Percentiles rank a stretch among this genome's conserved stretches.
phyloP scores from a whole-genome alignment of 2,797 vertebrate genomes.

The Eupleurogrammus muticus region DNA sequence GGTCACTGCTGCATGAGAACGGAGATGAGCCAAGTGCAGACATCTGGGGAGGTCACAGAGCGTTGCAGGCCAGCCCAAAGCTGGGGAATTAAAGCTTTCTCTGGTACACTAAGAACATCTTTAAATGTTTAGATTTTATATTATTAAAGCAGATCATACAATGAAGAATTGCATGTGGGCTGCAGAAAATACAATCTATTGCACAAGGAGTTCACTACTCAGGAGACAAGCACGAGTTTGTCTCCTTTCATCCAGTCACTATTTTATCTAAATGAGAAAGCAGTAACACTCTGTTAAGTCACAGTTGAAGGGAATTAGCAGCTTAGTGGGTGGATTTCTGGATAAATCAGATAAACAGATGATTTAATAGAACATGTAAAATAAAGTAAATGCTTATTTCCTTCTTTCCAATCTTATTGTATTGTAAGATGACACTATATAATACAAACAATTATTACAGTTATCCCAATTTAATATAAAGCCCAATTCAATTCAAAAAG shows the following conservation, averaged over 20 bases:
- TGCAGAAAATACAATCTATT: conserved; percentile 5
- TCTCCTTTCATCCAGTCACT: conserved; percentile 17
- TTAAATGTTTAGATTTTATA: background rate
- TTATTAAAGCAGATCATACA: background rate
- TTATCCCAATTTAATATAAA: too few relatives aligned
- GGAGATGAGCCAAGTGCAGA: conserved; percentile 34
- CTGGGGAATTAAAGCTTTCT: background rate
- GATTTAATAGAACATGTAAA: too few relatives aligned
- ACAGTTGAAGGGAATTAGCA: conserved; percentile 5
- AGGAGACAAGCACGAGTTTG: conserved; percentile 17
- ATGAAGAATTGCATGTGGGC: background rate
- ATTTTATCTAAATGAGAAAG: conserved; percentile 3
- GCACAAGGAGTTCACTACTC: conserved; percentile 17
- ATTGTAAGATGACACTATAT: too few relatives aligned
- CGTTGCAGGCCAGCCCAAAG: background rate
- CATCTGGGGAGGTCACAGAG: conserved; percentile 42
- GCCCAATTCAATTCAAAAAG: too few relatives aligned
- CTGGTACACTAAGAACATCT: background rate
- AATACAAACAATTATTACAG: too few relatives aligned
- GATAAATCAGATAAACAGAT: background rate
- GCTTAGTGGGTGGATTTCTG: background rate
- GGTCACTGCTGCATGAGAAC: conserved; percentile 26
- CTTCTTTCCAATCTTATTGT: too few relatives aligned
- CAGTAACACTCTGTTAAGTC: conserved; percentile 9
- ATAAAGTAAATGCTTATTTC: too few relatives aligned